Percentiles rank a stretch among this genome's conserved stretches.
Evolutionary conservation across 2,888 invertebrate species (phyloP).

Genomic region (Tubulanus polymorphus): DNA sequence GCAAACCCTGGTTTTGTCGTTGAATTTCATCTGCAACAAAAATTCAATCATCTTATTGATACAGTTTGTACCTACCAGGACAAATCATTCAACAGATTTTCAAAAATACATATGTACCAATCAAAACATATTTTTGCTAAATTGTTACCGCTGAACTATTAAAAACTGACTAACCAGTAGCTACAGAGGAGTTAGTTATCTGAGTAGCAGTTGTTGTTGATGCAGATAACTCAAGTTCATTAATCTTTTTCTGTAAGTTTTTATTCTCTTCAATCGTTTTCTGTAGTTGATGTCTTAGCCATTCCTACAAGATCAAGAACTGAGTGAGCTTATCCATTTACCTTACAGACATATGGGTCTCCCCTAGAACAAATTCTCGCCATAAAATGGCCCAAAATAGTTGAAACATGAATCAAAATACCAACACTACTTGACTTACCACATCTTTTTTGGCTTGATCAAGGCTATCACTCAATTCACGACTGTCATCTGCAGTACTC

Average conservation of each 20-base stretch:
- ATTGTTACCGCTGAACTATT: too few relatives aligned
- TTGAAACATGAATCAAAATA: too few relatives aligned
- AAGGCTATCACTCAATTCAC: constrained; percentile 14
- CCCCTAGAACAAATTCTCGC: too few relatives aligned
- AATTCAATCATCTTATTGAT: neutral
- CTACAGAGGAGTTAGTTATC: too few relatives aligned
- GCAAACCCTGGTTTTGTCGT: constrained; percentile 38
- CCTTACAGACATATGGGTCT: too few relatives aligned
- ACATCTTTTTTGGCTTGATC: constrained; percentile 21
- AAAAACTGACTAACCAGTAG: too few relatives aligned
- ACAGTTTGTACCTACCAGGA: neutral
- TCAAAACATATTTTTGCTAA: too few relatives aligned
- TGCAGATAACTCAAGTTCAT: constrained; percentile 25
- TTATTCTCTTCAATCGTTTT: constrained; percentile 40
- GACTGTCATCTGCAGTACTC: neutral
- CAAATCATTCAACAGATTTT: too few relatives aligned
- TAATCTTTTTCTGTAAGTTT: constrained; percentile 31
- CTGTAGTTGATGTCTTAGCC: constrained; percentile 36
- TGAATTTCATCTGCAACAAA: constrained; percentile 30
- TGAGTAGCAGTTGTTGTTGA: too few relatives aligned
- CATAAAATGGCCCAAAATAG: too few relatives aligned
- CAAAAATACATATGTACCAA: neutral
- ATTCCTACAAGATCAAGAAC: constrained; percentile 37
- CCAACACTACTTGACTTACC: constrained; percentile 10
- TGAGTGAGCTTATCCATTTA: too few relatives aligned